phyloP scores from a whole-genome alignment of 2,888 invertebrate species.

The Marasmarcha lunaedactyla region DNA sequence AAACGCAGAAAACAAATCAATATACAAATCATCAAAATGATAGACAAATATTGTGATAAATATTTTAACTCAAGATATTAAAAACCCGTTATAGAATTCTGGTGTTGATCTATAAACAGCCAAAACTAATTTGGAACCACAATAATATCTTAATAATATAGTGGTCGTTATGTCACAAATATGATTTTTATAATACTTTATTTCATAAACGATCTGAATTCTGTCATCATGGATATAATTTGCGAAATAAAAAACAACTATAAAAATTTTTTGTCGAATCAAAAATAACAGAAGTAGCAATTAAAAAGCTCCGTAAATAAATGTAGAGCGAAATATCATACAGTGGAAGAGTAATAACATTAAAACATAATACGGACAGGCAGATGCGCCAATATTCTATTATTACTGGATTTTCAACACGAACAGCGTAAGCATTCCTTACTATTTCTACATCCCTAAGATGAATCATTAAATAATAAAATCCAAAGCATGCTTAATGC shows the following conservation, averaged over 20 bases:
- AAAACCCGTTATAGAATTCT: background rate
- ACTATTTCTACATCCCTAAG: conserved; percentile 69
- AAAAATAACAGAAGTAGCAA: conserved; percentile 58
- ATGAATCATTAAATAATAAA: conserved; percentile 72
- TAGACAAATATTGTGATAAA: no score
- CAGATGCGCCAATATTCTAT: conserved; percentile 69
- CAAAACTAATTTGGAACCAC: background rate
- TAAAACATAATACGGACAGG: conserved; percentile 56
- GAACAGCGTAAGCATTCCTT: conserved; percentile 60
- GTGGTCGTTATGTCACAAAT: conserved; percentile 23
- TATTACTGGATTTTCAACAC: conserved; percentile 65
- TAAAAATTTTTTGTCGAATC: conserved; percentile 51
- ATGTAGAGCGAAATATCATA: conserved; percentile 53
- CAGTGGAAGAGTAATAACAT: conserved; percentile 55
- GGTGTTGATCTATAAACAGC: background rate
- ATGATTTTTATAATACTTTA: conserved; percentile 44
- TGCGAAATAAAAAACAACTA: conserved; percentile 53
- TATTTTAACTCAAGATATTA: no score
- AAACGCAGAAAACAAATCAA: no score
- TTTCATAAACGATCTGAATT: conserved; percentile 60
- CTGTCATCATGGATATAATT: conserved; percentile 51
- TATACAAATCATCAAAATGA: no score
- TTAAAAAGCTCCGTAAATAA: conserved; percentile 63
- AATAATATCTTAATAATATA: background rate
- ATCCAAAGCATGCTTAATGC: conserved; percentile 68